phyloP scores from a whole-genome alignment of 2,888 invertebrate genomes.

The Drosophila aldrichi region DNA sequence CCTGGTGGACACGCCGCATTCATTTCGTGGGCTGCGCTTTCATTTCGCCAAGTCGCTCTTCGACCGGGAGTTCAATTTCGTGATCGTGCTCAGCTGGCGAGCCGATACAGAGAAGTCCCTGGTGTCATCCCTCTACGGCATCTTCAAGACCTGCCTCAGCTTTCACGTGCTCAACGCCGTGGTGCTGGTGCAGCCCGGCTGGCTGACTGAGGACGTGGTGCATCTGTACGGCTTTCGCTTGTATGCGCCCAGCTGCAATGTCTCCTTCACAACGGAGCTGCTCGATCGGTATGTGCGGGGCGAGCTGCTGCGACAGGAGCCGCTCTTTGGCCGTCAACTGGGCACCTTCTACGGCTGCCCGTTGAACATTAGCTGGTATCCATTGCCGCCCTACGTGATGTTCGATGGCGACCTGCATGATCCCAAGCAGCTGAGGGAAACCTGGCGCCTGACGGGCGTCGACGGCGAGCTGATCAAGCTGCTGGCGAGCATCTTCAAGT shows the following conservation, averaged over 20 bases:
- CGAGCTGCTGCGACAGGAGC: conserved; percentile 9
- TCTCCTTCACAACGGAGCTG: conserved; percentile 37
- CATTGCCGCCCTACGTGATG: conserved; percentile 60
- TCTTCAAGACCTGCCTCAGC: conserved; percentile 58
- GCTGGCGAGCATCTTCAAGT: conserved; percentile 66
- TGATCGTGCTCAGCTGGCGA: conserved; percentile 66
- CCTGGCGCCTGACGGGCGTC: conserved; percentile 68
- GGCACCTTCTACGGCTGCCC: conserved; percentile 65
- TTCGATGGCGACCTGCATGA: conserved; percentile 68
- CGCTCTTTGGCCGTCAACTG: conserved; percentile 60
- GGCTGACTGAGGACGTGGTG: conserved; percentile 32
- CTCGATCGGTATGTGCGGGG: conserved; percentile 63
- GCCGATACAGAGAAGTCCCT: not conserved
- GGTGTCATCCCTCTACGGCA: conserved; percentile 36
- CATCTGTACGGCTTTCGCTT: conserved; percentile 48
- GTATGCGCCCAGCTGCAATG: conserved; percentile 41
- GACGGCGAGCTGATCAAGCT: conserved; percentile 76
- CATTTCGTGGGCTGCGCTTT: conserved; percentile 64
- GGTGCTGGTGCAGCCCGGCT: conserved; percentile 57
- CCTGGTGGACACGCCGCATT: conserved; percentile 63
- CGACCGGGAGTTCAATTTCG: conserved; percentile 73
- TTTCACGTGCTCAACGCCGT: conserved; percentile 73
- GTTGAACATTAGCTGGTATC: conserved; percentile 66
- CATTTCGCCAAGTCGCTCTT: conserved; percentile 49
- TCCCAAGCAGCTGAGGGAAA: conserved; percentile 38